Evolutionary conservation across 2,113 vertebrate species (phyloP).

Genomic region (Grammomys surdaster): DNA sequence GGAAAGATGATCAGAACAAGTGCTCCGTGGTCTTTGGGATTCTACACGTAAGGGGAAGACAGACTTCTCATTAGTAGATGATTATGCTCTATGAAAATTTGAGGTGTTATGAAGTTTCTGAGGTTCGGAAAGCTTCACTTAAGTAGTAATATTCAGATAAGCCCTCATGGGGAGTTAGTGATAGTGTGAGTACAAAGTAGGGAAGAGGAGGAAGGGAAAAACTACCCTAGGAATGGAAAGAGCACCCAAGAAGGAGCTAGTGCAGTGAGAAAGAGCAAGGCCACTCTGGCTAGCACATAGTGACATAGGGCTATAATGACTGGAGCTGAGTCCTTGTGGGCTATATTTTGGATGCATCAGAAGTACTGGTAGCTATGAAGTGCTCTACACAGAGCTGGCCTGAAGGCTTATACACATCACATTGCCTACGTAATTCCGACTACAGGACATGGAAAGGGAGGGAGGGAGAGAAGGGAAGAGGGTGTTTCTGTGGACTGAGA

Average conservation of each 20-base stretch:
- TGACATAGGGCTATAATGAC: not conserved
- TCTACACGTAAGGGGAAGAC: not conserved
- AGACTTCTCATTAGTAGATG: not conserved
- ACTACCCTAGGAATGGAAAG: not conserved
- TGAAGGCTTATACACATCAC: not conserved
- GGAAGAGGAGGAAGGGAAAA: not conserved
- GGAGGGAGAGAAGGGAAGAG: not conserved
- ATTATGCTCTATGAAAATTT: constrained; percentile 4
- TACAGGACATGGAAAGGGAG: not conserved
- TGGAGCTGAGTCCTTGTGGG: not conserved
- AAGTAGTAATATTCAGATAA: constrained; percentile 2
- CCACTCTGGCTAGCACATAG: not conserved
- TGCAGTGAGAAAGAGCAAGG: not conserved
- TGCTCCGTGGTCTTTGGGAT: not conserved
- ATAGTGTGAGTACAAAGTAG: not conserved
- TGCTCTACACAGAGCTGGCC: not conserved
- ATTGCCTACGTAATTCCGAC: not conserved
- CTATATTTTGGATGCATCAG: not conserved
- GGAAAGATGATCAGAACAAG: not conserved
- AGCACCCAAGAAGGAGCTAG: not conserved
- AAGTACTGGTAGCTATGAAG: not conserved
- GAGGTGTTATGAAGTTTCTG: not conserved
- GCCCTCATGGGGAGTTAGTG: not conserved
- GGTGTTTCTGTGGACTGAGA: not conserved
- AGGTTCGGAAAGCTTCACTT: not conserved